A percentile compares a stretch with the other conserved stretches of the same genome.
Evolutionary conservation across 2,888 invertebrate species (phyloP).

Genomic region (Drosophila nr. perissopoda): DNA sequence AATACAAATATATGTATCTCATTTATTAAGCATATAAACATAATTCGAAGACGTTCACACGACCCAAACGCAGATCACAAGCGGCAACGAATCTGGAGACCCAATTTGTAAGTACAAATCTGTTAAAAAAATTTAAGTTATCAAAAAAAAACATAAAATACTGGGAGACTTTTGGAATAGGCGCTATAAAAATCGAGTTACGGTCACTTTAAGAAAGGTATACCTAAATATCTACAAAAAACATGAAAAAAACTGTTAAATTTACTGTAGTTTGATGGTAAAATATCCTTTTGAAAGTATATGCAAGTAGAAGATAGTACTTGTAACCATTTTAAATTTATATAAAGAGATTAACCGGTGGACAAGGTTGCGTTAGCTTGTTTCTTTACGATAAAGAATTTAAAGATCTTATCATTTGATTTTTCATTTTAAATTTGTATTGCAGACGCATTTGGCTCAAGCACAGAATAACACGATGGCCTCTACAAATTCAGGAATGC

Average conservation of each 20-base stretch:
- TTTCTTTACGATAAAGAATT: not conserved
- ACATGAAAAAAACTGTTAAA: not conserved
- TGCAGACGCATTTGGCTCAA: slow-evolving; percentile 29
- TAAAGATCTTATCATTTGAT: not conserved
- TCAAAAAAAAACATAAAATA: not conserved
- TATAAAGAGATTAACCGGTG: not conserved
- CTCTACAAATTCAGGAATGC: slow-evolving; percentile 46
- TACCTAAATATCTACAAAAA: not conserved
- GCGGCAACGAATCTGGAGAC: slow-evolving; percentile 80
- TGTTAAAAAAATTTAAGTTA: not conserved
- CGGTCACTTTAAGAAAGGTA: not conserved
- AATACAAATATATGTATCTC: slow-evolving; percentile 19
- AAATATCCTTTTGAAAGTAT: not conserved
- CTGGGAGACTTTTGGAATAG: not conserved
- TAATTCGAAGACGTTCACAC: slow-evolving; percentile 85
- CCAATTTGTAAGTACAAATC: slow-evolving; percentile 78
- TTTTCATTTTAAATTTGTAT: not conserved
- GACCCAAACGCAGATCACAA: slow-evolving; percentile 82
- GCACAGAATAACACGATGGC: slow-evolving; percentile 33
- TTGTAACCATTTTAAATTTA: not conserved
- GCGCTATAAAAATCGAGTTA: not conserved
- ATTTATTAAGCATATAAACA: slow-evolving; percentile 79
- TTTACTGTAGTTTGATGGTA: not conserved
- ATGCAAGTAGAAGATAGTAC: no score
- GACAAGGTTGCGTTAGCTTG: not conserved